Conservation (phyloP, 2,113 vertebrate species). For the Calcarius ornatus region DNA sequence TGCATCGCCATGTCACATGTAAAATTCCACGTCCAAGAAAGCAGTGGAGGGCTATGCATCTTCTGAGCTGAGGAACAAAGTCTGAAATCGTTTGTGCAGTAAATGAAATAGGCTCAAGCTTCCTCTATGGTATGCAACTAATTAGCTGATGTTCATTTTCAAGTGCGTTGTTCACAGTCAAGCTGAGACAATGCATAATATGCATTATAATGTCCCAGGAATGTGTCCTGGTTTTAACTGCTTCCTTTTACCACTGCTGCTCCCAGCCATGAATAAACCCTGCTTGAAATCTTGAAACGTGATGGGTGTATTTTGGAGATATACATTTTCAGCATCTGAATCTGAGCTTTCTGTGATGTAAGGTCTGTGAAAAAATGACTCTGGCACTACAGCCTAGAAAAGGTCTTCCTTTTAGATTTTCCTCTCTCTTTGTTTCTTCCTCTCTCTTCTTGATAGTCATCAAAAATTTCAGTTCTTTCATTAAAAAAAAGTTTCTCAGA, state of each 20-base stretch:
- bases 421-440: neutral
- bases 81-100: conserved; percentile 40
- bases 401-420: neutral
- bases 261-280: conserved; percentile 19
- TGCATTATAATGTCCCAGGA: conserved; percentile 46
- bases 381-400: neutral
- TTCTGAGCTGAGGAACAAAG: neutral
- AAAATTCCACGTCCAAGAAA: neutral
- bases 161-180: conserved; percentile 28
- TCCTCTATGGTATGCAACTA: conserved; percentile 41
- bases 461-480: neutral
- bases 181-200: conserved; percentile 49
- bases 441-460: neutral
- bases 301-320: conserved; percentile 19
- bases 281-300: conserved; percentile 14
- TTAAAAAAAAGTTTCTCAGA: neutral
- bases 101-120: conserved; percentile 36
- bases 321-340: conserved; percentile 5
- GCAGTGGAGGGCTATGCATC: neutral
- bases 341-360: neutral
- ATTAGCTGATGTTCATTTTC: conserved; percentile 62
- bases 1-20: neutral
- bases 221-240: conserved; percentile 36
- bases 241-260: conserved; percentile 5
- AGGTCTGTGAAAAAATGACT: neutral